Conservation (phyloP, 2,888 invertebrate species). For the Polietes domitor region DNA sequence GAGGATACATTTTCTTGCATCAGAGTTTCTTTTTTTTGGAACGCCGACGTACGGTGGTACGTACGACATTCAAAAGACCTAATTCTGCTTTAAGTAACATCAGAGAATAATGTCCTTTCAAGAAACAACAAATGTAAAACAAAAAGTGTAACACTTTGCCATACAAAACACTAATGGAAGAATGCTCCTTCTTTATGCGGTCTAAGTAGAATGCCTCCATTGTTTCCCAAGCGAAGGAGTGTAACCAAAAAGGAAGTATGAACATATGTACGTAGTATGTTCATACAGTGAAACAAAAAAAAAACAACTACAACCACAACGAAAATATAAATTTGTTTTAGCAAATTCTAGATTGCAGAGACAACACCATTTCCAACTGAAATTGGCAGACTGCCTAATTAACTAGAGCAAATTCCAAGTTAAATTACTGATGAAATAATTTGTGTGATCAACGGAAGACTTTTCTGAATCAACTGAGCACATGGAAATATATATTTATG, state of each 20-base stretch:
- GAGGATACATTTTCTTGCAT: too few relatives aligned
- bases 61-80: neutral
- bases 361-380: neutral
- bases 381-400: neutral
- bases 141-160: conserved; percentile 12
- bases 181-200: conserved; percentile 5
- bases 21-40: too few relatives aligned
- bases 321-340: neutral
- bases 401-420: too few relatives aligned
- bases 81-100: neutral
- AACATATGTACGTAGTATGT: neutral
- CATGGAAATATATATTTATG: too few relatives aligned
- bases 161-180: conserved; percentile 18
- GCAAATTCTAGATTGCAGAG: neutral
- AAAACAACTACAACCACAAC: neutral
- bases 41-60: too few relatives aligned
- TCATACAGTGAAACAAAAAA: too few relatives aligned
- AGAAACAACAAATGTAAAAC: neutral
- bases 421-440: too few relatives aligned
- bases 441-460: too few relatives aligned
- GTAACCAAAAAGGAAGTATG: conserved; percentile 7
- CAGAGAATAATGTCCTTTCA: neutral
- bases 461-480: too few relatives aligned
- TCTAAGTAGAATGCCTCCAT: neutral
- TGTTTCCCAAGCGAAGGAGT: neutral